phyloP scores from a whole-genome alignment of 2,888 invertebrate genomes.

The Gari tellinella region DNA sequence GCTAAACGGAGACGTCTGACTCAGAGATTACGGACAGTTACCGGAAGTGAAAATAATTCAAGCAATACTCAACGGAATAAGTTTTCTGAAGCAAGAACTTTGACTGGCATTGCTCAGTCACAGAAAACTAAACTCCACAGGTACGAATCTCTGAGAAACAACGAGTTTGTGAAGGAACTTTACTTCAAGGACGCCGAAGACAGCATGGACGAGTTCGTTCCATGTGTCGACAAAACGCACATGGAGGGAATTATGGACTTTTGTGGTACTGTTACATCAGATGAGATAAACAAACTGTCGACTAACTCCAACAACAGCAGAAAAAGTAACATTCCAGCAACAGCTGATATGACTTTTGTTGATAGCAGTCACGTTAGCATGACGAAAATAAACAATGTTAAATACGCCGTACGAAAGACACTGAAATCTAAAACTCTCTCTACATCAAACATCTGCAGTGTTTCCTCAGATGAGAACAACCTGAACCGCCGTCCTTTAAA shows the following conservation, averaged over 20 bases:
- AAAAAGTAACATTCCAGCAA: slow-evolving; percentile 22
- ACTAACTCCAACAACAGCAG: background rate
- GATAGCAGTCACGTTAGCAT: slow-evolving; percentile 3
- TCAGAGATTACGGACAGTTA: slow-evolving; percentile 1
- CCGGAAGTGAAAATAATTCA: background rate
- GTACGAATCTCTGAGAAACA: slow-evolving; percentile 2
- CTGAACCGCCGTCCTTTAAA: background rate
- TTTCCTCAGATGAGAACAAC: background rate
- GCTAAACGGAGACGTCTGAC: slow-evolving; percentile 50
- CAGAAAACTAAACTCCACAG: slow-evolving; percentile 35
- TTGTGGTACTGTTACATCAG: slow-evolving; percentile 25
- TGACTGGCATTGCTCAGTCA: slow-evolving; percentile 21
- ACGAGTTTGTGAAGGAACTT: slow-evolving; percentile 44
- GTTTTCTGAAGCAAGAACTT: background rate
- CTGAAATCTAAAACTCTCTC: slow-evolving; percentile 31
- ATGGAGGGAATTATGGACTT: slow-evolving; percentile 26
- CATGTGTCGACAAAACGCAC: slow-evolving; percentile 21
- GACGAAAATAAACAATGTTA: slow-evolving; percentile 39
- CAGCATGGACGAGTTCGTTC: slow-evolving; percentile 48
- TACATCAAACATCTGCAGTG: slow-evolving; percentile 3
- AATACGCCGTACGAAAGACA: slow-evolving; percentile 48
- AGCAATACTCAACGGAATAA: too few relatives aligned
- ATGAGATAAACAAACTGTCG: slow-evolving; percentile 31
- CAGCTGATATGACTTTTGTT: background rate
- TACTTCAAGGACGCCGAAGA: slow-evolving; percentile 39